Conservation (phyloP, 2,797 vertebrate species). For the Myotis daubentonii region DNA sequence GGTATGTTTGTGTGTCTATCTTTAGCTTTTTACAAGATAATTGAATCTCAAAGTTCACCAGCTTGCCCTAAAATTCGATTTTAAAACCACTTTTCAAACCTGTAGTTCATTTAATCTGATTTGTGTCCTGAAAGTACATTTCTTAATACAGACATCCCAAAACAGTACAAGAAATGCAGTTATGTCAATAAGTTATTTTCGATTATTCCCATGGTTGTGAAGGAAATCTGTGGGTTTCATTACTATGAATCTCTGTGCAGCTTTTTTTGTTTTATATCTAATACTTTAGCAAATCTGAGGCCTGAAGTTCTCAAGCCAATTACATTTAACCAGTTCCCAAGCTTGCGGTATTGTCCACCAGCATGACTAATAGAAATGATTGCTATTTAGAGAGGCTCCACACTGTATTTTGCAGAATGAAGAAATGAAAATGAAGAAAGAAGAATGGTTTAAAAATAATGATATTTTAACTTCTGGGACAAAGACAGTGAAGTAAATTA, state of each 20-base stretch:
- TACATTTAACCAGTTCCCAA: conserved; percentile 8
- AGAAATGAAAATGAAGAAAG: conserved; percentile 1
- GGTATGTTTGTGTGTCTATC: too few relatives aligned
- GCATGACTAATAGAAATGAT: not conserved
- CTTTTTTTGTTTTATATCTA: not conserved
- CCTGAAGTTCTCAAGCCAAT: conserved; percentile 27
- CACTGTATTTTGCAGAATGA: conserved; percentile 37
- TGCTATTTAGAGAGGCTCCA: not conserved
- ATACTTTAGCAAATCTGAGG: not conserved
- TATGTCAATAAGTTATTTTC: conserved; percentile 34
- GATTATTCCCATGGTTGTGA: not conserved
- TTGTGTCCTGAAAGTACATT: not conserved
- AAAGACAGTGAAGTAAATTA: conserved; percentile 23
- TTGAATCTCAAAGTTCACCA: not conserved
- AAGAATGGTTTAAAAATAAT: conserved; percentile 52
- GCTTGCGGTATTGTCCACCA: not conserved
- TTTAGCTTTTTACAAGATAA: not conserved
- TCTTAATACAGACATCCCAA: not conserved
- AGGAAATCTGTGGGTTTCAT: not conserved
- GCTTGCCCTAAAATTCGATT: not conserved
- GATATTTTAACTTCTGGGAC: not conserved
- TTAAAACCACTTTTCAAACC: not conserved
- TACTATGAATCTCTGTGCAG: not conserved
- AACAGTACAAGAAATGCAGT: not conserved
- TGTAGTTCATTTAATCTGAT: not conserved